Evolutionary conservation across 2,797 vertebrate genomes (phyloP).

Genomic region (Danionella dracula): DNA sequence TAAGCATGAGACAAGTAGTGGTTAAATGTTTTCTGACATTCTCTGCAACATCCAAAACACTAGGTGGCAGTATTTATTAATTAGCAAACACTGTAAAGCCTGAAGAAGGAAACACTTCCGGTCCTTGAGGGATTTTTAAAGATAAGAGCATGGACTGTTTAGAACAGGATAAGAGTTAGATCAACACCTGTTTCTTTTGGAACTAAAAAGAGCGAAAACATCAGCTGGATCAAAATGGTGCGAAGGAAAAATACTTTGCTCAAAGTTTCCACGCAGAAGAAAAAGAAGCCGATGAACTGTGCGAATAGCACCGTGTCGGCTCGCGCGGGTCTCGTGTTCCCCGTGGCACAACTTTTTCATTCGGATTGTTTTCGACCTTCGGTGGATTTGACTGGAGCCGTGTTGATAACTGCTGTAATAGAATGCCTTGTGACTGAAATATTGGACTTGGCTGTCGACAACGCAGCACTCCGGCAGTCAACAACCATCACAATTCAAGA

Average conservation of each 20-base stretch:
- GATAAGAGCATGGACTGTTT: too few species aligned
- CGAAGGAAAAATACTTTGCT: background rate
- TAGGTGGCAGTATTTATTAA: too few species aligned
- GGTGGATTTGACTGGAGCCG: background rate
- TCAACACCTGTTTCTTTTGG: too few species aligned
- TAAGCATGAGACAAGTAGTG: too few species aligned
- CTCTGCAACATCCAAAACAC: too few species aligned
- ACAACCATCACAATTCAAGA: conserved; percentile 11
- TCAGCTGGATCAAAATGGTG: background rate
- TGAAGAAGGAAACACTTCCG: too few species aligned
- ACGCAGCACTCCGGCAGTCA: background rate
- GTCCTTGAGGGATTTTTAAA: too few species aligned
- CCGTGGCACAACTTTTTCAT: background rate
- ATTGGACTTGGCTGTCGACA: background rate
- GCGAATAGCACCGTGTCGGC: background rate
- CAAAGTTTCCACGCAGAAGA: background rate
- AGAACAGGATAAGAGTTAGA: too few species aligned
- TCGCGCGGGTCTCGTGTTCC: conserved; percentile 22
- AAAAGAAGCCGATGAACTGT: background rate
- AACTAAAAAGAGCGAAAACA: too few species aligned
- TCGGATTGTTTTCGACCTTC: background rate
- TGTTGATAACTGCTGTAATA: conserved; percentile 22
- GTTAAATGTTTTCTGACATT: too few species aligned
- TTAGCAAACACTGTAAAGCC: too few species aligned
- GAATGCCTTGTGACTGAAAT: conserved; percentile 26